Conservation (phyloP, 2,113 vertebrate genomes). For the Malurus elegans region DNA sequence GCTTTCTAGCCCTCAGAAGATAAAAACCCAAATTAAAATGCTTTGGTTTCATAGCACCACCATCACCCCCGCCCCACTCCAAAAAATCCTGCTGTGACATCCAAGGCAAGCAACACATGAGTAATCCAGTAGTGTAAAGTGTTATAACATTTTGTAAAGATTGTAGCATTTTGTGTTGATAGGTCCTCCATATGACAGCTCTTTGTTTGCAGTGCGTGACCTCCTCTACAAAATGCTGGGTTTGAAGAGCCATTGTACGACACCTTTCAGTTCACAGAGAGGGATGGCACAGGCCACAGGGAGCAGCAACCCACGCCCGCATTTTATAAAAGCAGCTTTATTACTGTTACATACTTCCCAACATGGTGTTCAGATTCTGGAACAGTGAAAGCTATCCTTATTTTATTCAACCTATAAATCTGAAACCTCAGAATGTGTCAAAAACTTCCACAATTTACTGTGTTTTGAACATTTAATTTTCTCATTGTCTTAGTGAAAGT, state of each 20-base stretch:
- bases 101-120: neutral
- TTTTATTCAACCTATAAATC: neutral
- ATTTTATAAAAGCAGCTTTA: slow-evolving; percentile 1
- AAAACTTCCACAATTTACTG: neutral
- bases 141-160: neutral
- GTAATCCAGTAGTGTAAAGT: neutral
- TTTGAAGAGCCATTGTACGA: neutral
- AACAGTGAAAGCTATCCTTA: neutral
- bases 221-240: neutral
- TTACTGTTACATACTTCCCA: neutral
- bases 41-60: neutral
- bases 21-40: neutral
- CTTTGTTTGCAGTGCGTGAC: neutral
- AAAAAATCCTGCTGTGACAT: neutral
- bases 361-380: neutral
- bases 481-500: neutral
- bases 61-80: accelerated
- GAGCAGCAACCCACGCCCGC: neutral
- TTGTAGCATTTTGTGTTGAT: neutral
- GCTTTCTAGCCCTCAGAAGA: neutral
- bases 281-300: neutral
- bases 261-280: neutral
- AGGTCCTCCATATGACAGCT: neutral
- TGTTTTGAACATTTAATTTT: neutral
- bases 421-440: neutral